phyloP scores from a whole-genome alignment of 2,113 vertebrate species.

The Pagrus major region DNA sequence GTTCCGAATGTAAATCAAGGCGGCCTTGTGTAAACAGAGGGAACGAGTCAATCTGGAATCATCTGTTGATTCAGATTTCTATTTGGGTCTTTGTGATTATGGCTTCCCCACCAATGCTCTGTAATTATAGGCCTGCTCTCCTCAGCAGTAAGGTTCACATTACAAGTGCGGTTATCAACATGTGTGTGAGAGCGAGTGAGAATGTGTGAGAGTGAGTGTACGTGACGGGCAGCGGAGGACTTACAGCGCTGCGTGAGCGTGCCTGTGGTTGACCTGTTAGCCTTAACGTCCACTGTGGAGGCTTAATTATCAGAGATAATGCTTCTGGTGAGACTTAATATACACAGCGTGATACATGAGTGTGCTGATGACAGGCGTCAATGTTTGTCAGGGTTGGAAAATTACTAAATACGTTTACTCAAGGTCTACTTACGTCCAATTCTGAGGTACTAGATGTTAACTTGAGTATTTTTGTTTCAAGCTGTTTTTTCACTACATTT shows the following conservation, averaged over 20 bases:
- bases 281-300: slow-evolving; percentile 47
- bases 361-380: slow-evolving; percentile 16
- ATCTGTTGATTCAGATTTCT: slow-evolving; percentile 81
- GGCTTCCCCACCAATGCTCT: slow-evolving; percentile 69
- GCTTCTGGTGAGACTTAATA: slow-evolving; percentile 21
- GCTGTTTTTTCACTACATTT: not conserved
- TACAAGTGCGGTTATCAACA: slow-evolving; percentile 81
- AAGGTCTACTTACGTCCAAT: not conserved
- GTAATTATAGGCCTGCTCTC: slow-evolving; percentile 75
- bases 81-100: slow-evolving; percentile 84
- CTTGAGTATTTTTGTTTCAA: not conserved
- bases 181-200: slow-evolving; percentile 76
- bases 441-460: not conserved
- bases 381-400: slow-evolving; percentile 2
- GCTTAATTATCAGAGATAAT: slow-evolving; percentile 55
- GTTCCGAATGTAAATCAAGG: slow-evolving; percentile 59
- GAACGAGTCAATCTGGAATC: slow-evolving; percentile 74
- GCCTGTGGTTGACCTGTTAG: slow-evolving; percentile 70
- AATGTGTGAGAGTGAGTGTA: slow-evolving; percentile 71
- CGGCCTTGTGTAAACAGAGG: slow-evolving; percentile 67
- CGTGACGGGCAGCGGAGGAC: slow-evolving; percentile 53
- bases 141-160: slow-evolving; percentile 74
- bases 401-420: slow-evolving; percentile 1
- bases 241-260: slow-evolving; percentile 32
- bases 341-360: slow-evolving; percentile 21